Evolutionary conservation across 1,140 invertebrate genomes (phyloP).

Genomic region (Habropoda laboriosa): DNA sequence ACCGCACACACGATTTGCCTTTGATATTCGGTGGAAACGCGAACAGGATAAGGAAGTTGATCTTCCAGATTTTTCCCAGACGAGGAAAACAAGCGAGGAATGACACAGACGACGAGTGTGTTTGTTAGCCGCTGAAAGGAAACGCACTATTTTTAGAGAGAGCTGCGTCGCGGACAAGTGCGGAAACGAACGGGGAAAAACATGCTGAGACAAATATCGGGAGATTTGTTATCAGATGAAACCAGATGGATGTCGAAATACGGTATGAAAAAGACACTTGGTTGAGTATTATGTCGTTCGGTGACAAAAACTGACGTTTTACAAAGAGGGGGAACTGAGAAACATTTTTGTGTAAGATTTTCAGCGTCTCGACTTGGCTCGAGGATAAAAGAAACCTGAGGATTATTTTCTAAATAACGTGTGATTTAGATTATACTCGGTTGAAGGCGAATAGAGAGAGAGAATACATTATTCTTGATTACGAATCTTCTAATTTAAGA

Average conservation of each 20-base stretch:
- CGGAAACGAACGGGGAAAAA: neutral
- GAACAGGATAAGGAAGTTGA: neutral
- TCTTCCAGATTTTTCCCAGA: neutral
- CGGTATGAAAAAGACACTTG: neutral
- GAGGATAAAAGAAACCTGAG: too few species aligned
- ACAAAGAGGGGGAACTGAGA: too few species aligned
- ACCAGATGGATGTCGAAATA: slow-evolving; percentile 5
- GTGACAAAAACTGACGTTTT: too few species aligned
- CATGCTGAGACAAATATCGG: slow-evolving; percentile 1
- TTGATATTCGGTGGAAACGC: neutral
- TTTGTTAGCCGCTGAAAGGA: neutral
- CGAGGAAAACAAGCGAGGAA: neutral
- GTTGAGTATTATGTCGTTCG: too few species aligned
- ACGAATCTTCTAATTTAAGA: neutral
- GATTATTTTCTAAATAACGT: too few species aligned
- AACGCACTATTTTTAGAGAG: slow-evolving; percentile 21
- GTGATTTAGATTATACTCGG: too few species aligned
- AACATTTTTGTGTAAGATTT: too few species aligned
- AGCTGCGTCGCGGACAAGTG: neutral
- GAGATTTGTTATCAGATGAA: neutral
- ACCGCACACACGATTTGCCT: neutral
- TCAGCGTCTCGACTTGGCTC: too few species aligned
- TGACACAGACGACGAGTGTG: neutral
- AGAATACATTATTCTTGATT: slow-evolving; percentile 15
- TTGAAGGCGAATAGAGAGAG: neutral